Conservation (phyloP, 2,888 invertebrate species). For the Drosophila nr. medialis region DNA sequence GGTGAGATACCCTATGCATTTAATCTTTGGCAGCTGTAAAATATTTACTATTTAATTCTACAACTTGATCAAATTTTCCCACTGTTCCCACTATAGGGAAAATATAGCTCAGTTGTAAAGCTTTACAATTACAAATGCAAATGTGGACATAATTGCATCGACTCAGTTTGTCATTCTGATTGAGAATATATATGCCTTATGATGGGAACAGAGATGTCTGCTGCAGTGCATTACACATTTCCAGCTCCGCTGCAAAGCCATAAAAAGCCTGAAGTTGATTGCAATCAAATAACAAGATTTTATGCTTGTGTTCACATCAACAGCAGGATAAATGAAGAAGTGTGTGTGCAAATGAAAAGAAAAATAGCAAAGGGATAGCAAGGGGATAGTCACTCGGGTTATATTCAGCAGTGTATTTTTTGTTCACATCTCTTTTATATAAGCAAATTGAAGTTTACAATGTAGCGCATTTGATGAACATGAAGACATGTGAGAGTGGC, state of each 20-base stretch:
- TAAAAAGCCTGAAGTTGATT: conserved; percentile 20
- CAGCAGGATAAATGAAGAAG: conserved; percentile 41
- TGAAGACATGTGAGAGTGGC: neutral
- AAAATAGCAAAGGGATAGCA: conserved; percentile 14
- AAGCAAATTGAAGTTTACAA: conserved; percentile 13
- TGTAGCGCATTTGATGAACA: conserved; percentile 24
- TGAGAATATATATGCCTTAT: neutral
- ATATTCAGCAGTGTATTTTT: conserved; percentile 13
- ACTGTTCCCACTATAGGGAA: neutral
- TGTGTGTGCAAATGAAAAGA: conserved; percentile 47
- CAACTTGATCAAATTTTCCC: neutral
- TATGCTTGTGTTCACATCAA: conserved; percentile 62
- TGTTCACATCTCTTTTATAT: conserved; percentile 21
- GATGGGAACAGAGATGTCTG: neutral
- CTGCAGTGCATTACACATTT: neutral
- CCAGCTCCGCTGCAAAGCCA: neutral
- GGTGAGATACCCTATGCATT: neutral
- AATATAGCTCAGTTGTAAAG: neutral
- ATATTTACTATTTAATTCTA: neutral
- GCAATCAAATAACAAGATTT: conserved; percentile 61
- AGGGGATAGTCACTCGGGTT: conserved; percentile 11
- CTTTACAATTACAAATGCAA: neutral
- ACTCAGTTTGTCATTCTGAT: neutral
- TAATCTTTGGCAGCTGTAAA: neutral
- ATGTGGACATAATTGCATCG: neutral